These are phyloP conservation scores for Episyrphus balteatus DNA, from an alignment of 1,140 invertebrate genomes.

Conservation along the genomic window DNA sequence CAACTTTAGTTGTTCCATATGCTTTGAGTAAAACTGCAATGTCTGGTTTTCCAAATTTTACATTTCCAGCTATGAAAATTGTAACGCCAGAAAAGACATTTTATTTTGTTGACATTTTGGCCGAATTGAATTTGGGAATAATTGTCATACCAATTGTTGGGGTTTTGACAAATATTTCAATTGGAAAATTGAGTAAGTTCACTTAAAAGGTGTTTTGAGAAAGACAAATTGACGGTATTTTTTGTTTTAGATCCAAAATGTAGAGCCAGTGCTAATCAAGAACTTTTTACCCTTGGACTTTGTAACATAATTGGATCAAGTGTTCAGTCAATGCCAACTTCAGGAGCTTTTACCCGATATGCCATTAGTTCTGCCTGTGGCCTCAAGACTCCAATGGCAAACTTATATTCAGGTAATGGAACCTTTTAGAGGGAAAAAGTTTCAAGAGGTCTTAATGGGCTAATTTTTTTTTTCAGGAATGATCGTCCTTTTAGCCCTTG, in stretches of 20 bases:
- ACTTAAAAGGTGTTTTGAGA: background rate
- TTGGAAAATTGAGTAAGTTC: conserved; percentile 70
- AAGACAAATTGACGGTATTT: background rate
- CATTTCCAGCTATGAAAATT: conserved; percentile 49
- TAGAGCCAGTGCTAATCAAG: conserved; percentile 55
- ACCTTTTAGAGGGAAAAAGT: too few relatives aligned
- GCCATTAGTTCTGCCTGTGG: conserved; percentile 66
- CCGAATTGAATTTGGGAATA: conserved; percentile 57
- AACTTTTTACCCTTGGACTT: conserved; percentile 58
- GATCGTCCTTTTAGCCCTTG: conserved; percentile 45
- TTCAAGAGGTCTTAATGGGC: too few relatives aligned
- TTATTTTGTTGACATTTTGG: conserved; percentile 49
- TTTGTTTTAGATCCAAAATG: conserved; percentile 24
- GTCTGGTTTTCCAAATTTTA: conserved; percentile 52
- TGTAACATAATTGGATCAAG: conserved; percentile 67
- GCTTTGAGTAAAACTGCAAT: conserved; percentile 39
- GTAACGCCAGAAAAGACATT: conserved; percentile 43
- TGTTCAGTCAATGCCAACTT: conserved; percentile 64
- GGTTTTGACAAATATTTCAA: conserved; percentile 74
- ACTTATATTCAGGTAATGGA: conserved; percentile 51
- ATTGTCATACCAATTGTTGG: conserved; percentile 67
- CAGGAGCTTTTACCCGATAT: conserved; percentile 65
- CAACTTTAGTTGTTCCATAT: conserved; percentile 20
- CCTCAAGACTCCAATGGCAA: conserved; percentile 60
- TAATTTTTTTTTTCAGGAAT: conserved; percentile 33